Evolutionary conservation across 2,888 invertebrate species (phyloP).

Genomic region (Agrotis ipsilon): DNA sequence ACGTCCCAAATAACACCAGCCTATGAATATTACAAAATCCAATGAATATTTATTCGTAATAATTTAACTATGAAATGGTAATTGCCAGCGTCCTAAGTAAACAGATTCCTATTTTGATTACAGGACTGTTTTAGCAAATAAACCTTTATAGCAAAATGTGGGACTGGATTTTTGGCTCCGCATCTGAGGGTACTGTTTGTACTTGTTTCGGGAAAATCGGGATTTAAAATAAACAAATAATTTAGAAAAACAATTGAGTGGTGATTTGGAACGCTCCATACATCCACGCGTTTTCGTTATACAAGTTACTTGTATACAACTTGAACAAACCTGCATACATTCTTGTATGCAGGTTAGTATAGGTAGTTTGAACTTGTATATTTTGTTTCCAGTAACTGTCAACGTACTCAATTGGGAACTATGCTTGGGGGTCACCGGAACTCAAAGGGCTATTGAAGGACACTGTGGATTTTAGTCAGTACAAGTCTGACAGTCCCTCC

Average conservation of each 20-base stretch:
- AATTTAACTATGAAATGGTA: conserved; percentile 66
- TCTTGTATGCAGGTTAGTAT: too few species aligned
- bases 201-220: background rate
- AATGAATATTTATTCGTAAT: conserved; percentile 66
- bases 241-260: background rate
- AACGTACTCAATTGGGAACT: too few species aligned
- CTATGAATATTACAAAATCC: conserved; percentile 60
- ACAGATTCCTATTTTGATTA: conserved; percentile 64
- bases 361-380: too few species aligned
- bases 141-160: conserved; percentile 39
- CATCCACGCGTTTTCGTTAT: too few species aligned
- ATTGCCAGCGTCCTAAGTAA: conserved; percentile 61
- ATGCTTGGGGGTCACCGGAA: too few species aligned
- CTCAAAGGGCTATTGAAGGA: too few species aligned
- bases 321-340: too few species aligned
- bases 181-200: background rate
- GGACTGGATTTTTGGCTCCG: conserved; percentile 32
- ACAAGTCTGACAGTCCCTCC: too few species aligned
- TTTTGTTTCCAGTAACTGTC: too few species aligned
- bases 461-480: too few species aligned
- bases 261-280: background rate
- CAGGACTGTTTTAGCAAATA: conserved; percentile 54
- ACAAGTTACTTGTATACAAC: too few species aligned
- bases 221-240: conserved; percentile 6
- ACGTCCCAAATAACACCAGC: conserved; percentile 22